These are phyloP conservation scores for Linnaemya vulpina DNA, from an alignment of 2,888 invertebrate genomes.

Conservation along the genomic window DNA sequence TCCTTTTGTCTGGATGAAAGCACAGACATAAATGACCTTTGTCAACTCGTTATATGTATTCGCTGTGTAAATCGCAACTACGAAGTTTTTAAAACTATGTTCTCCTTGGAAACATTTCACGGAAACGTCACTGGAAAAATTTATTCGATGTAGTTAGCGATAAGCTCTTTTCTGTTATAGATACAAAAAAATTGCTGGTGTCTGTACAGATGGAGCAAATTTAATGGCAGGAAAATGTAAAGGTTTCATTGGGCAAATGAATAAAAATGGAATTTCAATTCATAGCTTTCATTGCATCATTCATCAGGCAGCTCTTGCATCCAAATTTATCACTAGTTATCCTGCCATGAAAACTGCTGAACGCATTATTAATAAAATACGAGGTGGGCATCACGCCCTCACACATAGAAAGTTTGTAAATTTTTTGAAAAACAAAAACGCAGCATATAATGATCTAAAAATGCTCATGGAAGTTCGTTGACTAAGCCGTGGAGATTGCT, in stretches of 20 bases:
- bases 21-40: background rate
- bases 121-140: background rate
- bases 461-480: background rate
- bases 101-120: background rate
- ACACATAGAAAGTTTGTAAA: conserved; percentile 28
- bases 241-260: background rate
- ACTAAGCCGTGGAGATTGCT: conserved; percentile 26
- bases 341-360: background rate
- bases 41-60: background rate
- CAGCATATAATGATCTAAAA: conserved; percentile 1
- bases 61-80: background rate
- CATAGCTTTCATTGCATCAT: background rate
- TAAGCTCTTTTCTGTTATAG: background rate
- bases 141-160: background rate
- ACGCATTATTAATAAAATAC: conserved; percentile 8
- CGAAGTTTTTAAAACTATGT: background rate
- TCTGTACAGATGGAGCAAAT: background rate
- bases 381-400: conserved; percentile 31
- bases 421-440: conserved; percentile 32
- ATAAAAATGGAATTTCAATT: background rate
- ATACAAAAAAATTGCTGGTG: background rate
- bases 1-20: background rate
- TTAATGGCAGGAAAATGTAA: background rate
- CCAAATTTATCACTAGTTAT: background rate
- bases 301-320: background rate